Conservation (phyloP, 2,888 invertebrate species). For the Gymnoscelis rufifasciata region DNA sequence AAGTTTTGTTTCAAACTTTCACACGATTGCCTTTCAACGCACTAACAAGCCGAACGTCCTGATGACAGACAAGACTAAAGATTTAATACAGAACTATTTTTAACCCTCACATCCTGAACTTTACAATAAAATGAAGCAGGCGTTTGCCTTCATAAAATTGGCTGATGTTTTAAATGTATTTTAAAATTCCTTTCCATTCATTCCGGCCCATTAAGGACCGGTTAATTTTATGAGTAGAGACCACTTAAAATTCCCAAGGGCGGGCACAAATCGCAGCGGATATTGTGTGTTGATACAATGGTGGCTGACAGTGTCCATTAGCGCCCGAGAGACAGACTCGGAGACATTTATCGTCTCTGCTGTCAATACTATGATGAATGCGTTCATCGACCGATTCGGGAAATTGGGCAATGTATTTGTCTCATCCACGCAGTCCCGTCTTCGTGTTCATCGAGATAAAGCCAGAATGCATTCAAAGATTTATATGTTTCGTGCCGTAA, state of each 20-base stretch:
- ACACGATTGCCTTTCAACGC: conserved; percentile 58
- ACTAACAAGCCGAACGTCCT: conserved; percentile 38
- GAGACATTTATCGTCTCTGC: conserved; percentile 45
- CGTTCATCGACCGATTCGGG: conserved; percentile 25
- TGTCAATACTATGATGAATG: conserved; percentile 44
- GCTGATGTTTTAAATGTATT: conserved; percentile 44
- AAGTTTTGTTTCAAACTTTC: conserved; percentile 50
- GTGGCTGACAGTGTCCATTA: conserved; percentile 53
- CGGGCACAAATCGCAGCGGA: conserved; percentile 61
- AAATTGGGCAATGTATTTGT: conserved; percentile 19
- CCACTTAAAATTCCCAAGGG: conserved; percentile 55
- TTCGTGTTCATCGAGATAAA: conserved; percentile 9
- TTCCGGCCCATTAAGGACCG: conserved; percentile 52
- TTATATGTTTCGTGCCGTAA: conserved; percentile 16
- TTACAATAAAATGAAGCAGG: conserved; percentile 33
- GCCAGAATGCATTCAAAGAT: conserved; percentile 8
- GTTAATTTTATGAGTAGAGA: conserved; percentile 57
- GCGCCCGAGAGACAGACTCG: conserved; percentile 53
- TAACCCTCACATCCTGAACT: conserved; percentile 33
- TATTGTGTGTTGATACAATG: conserved; percentile 57
- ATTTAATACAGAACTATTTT: conserved; percentile 26
- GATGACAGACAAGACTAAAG: conserved; percentile 28
- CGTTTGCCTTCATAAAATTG: conserved; percentile 38
- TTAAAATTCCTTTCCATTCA: conserved; percentile 52
- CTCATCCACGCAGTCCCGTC: conserved; percentile 6